Percentiles rank a stretch among this genome's conserved stretches.
Conservation (phyloP, 2,113 vertebrate genomes). For the Ahaetulla prasina region DNA sequence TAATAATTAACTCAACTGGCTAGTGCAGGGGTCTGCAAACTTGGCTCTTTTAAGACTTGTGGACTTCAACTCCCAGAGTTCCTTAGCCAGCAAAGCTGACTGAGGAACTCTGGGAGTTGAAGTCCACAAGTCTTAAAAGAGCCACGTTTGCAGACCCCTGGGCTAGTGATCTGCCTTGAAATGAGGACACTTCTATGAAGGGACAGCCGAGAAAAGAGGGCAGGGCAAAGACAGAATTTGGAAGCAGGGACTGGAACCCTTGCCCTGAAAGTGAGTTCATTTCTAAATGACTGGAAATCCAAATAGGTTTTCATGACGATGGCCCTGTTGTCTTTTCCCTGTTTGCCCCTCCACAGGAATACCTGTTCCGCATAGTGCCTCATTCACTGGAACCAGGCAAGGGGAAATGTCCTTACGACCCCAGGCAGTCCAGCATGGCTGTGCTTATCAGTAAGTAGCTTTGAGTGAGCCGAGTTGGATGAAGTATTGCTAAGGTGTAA, state of each 20-base stretch:
- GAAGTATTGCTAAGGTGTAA: too few relatives aligned
- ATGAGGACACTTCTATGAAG: neutral
- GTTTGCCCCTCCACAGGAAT: constrained; percentile 68
- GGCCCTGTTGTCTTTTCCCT: neutral
- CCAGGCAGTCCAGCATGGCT: constrained; percentile 75
- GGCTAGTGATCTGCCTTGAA: too few relatives aligned
- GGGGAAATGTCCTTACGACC: constrained; percentile 81
- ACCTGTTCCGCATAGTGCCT: constrained; percentile 78
- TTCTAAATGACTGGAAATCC: neutral
- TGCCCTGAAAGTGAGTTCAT: too few relatives aligned
- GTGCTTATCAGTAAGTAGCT: constrained; percentile 72
- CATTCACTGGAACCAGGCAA: constrained; percentile 78
- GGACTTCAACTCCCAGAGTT: too few relatives aligned
- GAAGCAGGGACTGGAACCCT: neutral
- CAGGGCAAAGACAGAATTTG: neutral
- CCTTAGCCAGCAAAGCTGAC: too few relatives aligned
- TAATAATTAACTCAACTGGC: neutral
- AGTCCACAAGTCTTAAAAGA: too few relatives aligned
- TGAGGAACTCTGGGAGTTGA: too few relatives aligned
- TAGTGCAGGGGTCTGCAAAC: too few relatives aligned
- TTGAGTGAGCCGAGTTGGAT: neutral
- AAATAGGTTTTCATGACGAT: neutral
- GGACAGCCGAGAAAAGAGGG: neutral
- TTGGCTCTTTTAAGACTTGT: too few relatives aligned
- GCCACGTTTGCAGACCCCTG: too few relatives aligned